phyloP scores from a whole-genome alignment of 2,888 invertebrate genomes.

The Chloroclystis v-ata region DNA sequence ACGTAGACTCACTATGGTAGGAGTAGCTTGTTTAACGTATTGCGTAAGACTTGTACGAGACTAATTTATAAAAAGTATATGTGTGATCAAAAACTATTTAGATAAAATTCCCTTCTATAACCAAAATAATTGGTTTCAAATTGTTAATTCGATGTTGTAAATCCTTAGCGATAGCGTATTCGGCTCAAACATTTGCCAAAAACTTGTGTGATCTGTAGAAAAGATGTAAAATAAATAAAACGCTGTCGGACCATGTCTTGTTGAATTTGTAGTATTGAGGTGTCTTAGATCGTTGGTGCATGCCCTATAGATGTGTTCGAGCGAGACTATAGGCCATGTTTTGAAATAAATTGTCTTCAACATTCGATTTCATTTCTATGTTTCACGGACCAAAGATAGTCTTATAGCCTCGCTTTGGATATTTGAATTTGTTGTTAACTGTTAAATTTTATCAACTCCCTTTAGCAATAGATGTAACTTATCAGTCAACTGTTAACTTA shows the following conservation, averaged over 20 bases:
- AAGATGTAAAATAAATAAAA: constrained; percentile 50
- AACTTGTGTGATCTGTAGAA: constrained; percentile 68
- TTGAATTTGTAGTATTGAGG: constrained; percentile 66
- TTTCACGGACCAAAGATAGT: constrained; percentile 56
- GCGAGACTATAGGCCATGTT: constrained; percentile 38
- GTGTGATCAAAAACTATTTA: constrained; percentile 1
- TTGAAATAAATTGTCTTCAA: constrained; percentile 23
- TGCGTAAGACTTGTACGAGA: not conserved
- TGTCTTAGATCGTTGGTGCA: constrained; percentile 74
- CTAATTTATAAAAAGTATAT: constrained; percentile 7
- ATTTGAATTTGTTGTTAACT: constrained; percentile 61
- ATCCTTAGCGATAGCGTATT: constrained; percentile 32
- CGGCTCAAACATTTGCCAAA: constrained; percentile 71
- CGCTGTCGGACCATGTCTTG: constrained; percentile 68
- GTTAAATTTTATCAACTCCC: constrained; percentile 64
- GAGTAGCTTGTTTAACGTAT: constrained; percentile 1
- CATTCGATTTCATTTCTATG: constrained; percentile 21
- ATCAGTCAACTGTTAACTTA: constrained; percentile 27
- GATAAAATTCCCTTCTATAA: constrained; percentile 3
- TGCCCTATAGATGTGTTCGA: constrained; percentile 49
- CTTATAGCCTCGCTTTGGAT: constrained; percentile 43
- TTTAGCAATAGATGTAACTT: constrained; percentile 42
- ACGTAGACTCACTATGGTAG: not conserved
- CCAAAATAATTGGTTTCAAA: constrained; percentile 1
- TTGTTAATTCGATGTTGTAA: constrained; percentile 18